Evolutionary conservation across 1,140 invertebrate genomes (phyloP).

Genomic region (Coboldia fuscipes): DNA sequence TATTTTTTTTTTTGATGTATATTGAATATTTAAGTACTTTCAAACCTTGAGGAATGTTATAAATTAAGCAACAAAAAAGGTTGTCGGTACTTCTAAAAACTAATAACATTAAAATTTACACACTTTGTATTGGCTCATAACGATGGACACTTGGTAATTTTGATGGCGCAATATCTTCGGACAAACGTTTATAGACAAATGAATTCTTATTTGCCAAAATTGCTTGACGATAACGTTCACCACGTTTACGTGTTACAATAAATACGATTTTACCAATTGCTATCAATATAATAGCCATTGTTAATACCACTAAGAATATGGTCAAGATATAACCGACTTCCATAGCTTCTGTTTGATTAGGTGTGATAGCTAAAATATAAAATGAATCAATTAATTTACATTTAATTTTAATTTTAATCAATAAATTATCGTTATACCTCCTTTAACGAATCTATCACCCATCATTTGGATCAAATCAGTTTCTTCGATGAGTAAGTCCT

Average conservation of each 20-base stretch:
- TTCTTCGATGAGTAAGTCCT: slow-evolving; percentile 7
- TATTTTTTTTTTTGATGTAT: too few relatives aligned
- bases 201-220: slow-evolving; percentile 19
- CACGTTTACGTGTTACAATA: slow-evolving; percentile 23
- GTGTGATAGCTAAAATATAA: neutral
- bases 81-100: too few relatives aligned
- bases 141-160: slow-evolving; percentile 31
- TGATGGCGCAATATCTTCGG: slow-evolving; percentile 30
- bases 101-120: too few relatives aligned
- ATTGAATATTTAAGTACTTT: too few relatives aligned
- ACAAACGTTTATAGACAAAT: slow-evolving; percentile 32
- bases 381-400: slow-evolving; percentile 1
- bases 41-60: too few relatives aligned
- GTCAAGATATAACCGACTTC: slow-evolving; percentile 25
- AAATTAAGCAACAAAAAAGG: too few relatives aligned
- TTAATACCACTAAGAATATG: slow-evolving; percentile 22
- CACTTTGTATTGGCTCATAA: slow-evolving; percentile 25
- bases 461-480: slow-evolving; percentile 7
- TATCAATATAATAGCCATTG: slow-evolving; percentile 24
- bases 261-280: slow-evolving; percentile 25
- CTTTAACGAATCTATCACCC: too few relatives aligned
- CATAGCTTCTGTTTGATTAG: too few relatives aligned
- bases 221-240: slow-evolving; percentile 28
- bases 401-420: too few relatives aligned
- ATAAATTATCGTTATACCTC: too few relatives aligned